Evolutionary conservation across 2,113 vertebrate genomes (phyloP), one percentile per base, ranked within the genome.

Genomic region (Trematomus loennbergii): DNA sequence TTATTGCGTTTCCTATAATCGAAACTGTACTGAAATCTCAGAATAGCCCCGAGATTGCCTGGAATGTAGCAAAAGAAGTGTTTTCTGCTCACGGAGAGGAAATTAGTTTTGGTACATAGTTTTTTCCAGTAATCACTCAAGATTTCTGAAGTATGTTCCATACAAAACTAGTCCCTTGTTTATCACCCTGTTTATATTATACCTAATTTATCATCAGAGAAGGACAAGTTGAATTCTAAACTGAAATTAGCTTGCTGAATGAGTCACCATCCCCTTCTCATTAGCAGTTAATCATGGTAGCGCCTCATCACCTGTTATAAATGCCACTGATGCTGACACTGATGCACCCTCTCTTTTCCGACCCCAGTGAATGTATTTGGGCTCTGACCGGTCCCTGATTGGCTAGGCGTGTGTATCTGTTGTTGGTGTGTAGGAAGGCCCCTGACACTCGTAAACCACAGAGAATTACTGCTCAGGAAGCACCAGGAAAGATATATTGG

Each of bases 291-390:
- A 90, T 91, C 83, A 75, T 54, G 74, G 78, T 64, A 70, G 79
- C 22, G 16, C 82, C 40, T 53, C 78, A 88, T 84, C 59, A 81
- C 75, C 84, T 85, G 84, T 91, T 90, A 92, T 92, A 88, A 87
- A 79, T 75, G 40, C 75, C 83, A 87, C 18, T 87, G 85, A 91
- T 89, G 78, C 75, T 80, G 78, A 12, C 76, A 73, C 49, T 89
- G 76, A 91, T 79, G 67, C 79, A 66, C 12, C 48, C 16, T 68
- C 67, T 55, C 68, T n/a, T 22, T 71, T 52, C 43, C 2, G 9
- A 22, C 45, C 65, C 20, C 43, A 59, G 18, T 57, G 62, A 33
- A 81, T 45, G 50, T 63, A 12, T 79, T 25, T 29, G 49, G 22
- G 45, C 59, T 17, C 33, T 25, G 62, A 36, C 59, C 2, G 4